Base-by-base conservation (phyloP, 2,888 invertebrate genomes). In the Dicranocentrus wangi region DNA sequence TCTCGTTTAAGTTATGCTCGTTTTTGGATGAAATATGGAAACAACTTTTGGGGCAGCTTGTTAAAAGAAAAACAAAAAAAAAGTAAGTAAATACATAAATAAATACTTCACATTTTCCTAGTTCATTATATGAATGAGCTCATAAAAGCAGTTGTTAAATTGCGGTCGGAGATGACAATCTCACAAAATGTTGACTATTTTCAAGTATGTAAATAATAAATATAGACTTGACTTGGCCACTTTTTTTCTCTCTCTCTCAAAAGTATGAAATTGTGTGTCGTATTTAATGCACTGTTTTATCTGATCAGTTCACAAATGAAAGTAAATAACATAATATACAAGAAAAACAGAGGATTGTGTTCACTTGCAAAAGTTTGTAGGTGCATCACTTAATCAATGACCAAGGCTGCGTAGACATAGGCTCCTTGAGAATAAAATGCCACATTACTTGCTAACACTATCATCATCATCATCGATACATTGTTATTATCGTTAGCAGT, bases 1-100 rank as follows among this genome's bases (percentile, higher is more conserved):
- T 23, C 60, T 60, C 32, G 17, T 47, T 25, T 25, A 66, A 47
- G 19, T 47, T 25, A 27, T 66, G 66, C 27, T 47, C 3, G n/a
- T 66, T 77, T 69, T 61, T 27, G 63, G 43, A 78, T 78, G 65
- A 78, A 28, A 65, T 78, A 78, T 78, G 63, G 43, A 55, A 55
- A 53, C 58, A 65, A 63, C 51, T 70, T 63, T 69, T 70, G 25
- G 42, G 68, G 63, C 77, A 77, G 51, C 43, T 77, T 61, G 19
- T 32, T 51, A 39, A 69, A 39, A 43, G 58, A 28, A 60, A 77
- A 27, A 28, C 68, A 68, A 43, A 69, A 70, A 15, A 69, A 21
- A 70, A 32, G 70, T 39, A 61, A 51, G 55, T 32, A 60, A 43
- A 66, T 66, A 66, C 23, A 25, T 21, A 53, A 61, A 63, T 77